phyloP scores from a whole-genome alignment of 2,113 vertebrate genomes.

The Pollachius pollachius region DNA sequence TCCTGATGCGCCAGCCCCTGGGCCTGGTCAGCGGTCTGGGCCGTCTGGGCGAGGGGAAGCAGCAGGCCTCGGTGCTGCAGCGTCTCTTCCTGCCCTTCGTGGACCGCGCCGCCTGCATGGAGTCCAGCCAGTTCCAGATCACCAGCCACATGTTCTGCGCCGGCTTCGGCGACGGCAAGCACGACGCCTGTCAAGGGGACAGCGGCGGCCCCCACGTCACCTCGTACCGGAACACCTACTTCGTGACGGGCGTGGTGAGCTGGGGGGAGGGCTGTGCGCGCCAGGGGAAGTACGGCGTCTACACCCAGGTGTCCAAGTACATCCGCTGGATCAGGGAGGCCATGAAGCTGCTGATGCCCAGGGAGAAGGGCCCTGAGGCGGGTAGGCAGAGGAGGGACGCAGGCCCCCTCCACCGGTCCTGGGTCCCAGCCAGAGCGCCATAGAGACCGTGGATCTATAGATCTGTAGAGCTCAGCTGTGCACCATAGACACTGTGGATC shows the following conservation, averaged over 20 bases:
- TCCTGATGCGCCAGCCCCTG: conserved; percentile 77
- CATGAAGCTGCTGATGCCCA: conserved; percentile 42
- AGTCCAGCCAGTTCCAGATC: conserved; percentile 79
- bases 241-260: conserved; percentile 89
- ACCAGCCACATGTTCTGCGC: conserved; percentile 91
- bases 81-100: conserved; percentile 82
- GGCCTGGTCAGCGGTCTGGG: conserved; percentile 89
- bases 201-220: conserved; percentile 94
- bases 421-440: too few species aligned
- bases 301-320: conserved; percentile 88
- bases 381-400: conserved; percentile 31
- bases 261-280: conserved; percentile 94
- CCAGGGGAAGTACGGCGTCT: conserved; percentile 87
- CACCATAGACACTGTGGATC: too few species aligned
- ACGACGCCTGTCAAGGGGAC: conserved; percentile 93
- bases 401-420: neutral
- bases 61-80: conserved; percentile 72
- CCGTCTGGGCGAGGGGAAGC: conserved; percentile 62
- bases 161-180: conserved; percentile 74
- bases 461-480: too few species aligned
- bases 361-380: neutral
- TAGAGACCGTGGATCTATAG: too few species aligned
- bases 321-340: conserved; percentile 76
- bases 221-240: conserved; percentile 77
- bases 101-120: conserved; percentile 77